phyloP scores from a whole-genome alignment of 2,113 vertebrate species.

The Orthochromis malagaraziensis region DNA sequence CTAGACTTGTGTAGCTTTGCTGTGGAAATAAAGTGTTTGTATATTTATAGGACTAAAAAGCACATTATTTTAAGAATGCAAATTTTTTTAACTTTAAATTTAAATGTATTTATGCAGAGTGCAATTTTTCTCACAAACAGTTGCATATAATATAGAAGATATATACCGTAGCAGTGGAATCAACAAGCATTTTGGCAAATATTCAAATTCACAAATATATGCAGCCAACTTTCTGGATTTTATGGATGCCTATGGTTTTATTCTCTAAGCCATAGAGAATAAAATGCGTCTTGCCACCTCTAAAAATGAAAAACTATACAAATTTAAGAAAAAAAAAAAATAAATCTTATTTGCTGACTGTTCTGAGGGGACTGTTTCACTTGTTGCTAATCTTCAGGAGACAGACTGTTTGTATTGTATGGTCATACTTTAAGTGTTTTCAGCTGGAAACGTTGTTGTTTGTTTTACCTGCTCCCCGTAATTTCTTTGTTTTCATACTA shows the following conservation, averaged over 20 bases:
- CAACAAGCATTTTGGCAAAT: neutral
- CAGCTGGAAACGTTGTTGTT: neutral
- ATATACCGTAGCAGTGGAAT: neutral
- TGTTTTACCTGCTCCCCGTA: neutral
- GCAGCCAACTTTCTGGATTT: neutral
- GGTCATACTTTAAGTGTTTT: neutral
- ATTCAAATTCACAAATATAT: neutral
- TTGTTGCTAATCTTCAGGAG: conserved; percentile 63
- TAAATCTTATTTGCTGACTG: conserved; percentile 35
- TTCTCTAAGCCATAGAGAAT: neutral
- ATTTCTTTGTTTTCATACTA: neutral
- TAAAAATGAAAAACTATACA: neutral
- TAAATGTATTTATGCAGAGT: neutral
- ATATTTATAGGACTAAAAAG: neutral
- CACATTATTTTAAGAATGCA: neutral
- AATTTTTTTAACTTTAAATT: neutral
- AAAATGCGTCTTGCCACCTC: neutral
- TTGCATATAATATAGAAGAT: neutral
- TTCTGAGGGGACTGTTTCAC: conserved; percentile 54
- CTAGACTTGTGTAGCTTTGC: neutral
- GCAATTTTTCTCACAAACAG: neutral
- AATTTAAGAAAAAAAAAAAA: neutral
- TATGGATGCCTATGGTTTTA: neutral
- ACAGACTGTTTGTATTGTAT: conserved; percentile 5
- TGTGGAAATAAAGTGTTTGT: neutral